Percentiles rank a stretch among this genome's conserved stretches.
Conservation (phyloP, 1,140 invertebrate genomes). For the Drosophila kanapiae region DNA sequence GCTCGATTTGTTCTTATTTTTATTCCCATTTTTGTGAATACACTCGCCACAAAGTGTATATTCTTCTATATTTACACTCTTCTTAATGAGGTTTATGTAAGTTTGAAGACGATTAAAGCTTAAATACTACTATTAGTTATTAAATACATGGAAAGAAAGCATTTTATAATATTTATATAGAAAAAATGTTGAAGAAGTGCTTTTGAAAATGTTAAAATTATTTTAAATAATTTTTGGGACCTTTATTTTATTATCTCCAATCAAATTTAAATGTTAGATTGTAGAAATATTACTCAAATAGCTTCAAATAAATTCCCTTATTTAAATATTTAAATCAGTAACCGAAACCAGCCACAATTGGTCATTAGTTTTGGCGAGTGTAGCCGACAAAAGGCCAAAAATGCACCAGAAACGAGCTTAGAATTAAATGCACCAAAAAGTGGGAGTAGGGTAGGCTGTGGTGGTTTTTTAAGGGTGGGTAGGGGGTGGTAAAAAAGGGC, state of each 20-base stretch:
- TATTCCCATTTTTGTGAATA: conserved; percentile 12
- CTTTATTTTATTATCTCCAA: neutral
- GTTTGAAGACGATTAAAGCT: neutral
- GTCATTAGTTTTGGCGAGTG: conserved; percentile 26
- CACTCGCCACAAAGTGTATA: neutral
- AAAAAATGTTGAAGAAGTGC: neutral
- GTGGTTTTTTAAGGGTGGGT: no score
- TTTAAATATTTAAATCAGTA: neutral
- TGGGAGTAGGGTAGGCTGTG: no score
- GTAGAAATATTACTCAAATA: no score
- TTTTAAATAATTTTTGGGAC: neutral
- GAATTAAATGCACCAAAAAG: conserved; percentile 47
- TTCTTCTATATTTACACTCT: no score
- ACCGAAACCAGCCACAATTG: neutral
- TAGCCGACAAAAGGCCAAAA: conserved; percentile 39
- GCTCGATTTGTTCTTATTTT: neutral
- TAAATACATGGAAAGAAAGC: no score
- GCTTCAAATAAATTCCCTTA: no score
- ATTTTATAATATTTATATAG: neutral
- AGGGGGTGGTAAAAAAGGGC: neutral
- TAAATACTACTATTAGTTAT: neutral
- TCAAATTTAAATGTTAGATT: neutral
- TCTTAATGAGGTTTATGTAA: neutral
- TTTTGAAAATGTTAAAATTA: no score
- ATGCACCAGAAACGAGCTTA: conserved; percentile 42